Evolutionary conservation across 2,888 invertebrate genomes (phyloP), one percentile per base, ranked within the genome.

Genomic region (Caenorhabditis sp.): DNA sequence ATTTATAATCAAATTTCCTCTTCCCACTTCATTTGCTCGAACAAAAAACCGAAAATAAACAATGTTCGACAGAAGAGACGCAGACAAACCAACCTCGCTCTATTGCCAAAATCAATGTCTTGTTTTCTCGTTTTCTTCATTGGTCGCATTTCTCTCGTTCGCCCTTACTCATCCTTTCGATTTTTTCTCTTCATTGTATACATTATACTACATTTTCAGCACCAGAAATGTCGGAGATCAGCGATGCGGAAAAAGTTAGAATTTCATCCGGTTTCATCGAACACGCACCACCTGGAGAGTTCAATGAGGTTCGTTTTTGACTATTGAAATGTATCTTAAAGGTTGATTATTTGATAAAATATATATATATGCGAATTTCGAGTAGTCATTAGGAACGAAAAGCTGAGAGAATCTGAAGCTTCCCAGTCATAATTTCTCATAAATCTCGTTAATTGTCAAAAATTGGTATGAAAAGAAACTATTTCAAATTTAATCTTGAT

Each of bases 231-330:
- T 61, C 72, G 62, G 74, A 74, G 43, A 70, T 69, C 21, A 74
- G 66, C 60, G 84, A 84, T 59, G 76, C 76, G 50, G 84, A 83
- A 57, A 84, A 83, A 69, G 80, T 78, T 27, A 75, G 82, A 43
- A 85, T 85, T 63, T 82, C 82, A n/a, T 80, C 96, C 83, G 94
- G 97, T 92, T 97, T 99, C 91, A 95, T 99, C 89, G 91, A 96
- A 76, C 97, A 97, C 91, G 95, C 97, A 74, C 99, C 99, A 70
- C 99, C 99, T 67, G 99, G 99, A 85, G 99, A 99, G 91, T 99
- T 99, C 89, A 97, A 97, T 90, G 99, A 99, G 91, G 99, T 70
- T 36, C n/a, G 23, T 58, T 56, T 14, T 52, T 31, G 53, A 26
- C 43, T 31, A 8, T 10, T 56, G 43, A 31, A 12, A 49, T 26